A percentile compares a stretch with the other conserved stretches of the same genome.
Conservation (phyloP, 2,888 invertebrate genomes). For the Epirrhoe alternata region DNA sequence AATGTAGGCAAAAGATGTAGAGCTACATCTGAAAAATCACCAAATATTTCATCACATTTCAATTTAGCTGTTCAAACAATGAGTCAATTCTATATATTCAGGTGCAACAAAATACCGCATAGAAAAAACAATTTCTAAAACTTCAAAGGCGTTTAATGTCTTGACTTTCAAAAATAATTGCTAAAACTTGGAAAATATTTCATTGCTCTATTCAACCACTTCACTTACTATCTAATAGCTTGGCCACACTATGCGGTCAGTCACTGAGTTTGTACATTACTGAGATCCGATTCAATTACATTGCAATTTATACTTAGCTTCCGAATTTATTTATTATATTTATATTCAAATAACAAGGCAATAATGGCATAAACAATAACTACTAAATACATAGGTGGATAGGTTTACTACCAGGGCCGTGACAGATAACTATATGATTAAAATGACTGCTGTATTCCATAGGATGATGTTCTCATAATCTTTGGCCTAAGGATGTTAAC, state of each 20-base stretch:
- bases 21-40: conserved; percentile 9
- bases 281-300: conserved; percentile 72
- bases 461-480: background rate
- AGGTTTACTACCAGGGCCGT: conserved; percentile 32
- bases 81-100: conserved; percentile 46
- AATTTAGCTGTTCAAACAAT: conserved; percentile 42
- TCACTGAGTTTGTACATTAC: conserved; percentile 60
- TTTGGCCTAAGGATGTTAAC: background rate
- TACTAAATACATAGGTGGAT: conserved; percentile 26
- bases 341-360: conserved; percentile 60
- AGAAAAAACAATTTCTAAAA: conserved; percentile 45
- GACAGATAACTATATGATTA: background rate
- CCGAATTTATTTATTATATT: no score
- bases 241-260: conserved; percentile 57
- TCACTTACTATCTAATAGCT: conserved; percentile 68
- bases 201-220: conserved; percentile 66
- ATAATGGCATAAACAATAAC: conserved; percentile 56
- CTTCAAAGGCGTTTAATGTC: conserved; percentile 68
- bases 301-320: conserved; percentile 58
- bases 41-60: conserved; percentile 3
- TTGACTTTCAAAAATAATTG: conserved; percentile 63
- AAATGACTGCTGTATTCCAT: background rate
- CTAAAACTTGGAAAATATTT: conserved; percentile 73
- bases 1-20: conserved; percentile 1
- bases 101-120: conserved; percentile 39